Evolutionary conservation across 2,888 invertebrate genomes (phyloP), one percentile per base, ranked within the genome.

Genomic region (Drosophila demipolita): DNA sequence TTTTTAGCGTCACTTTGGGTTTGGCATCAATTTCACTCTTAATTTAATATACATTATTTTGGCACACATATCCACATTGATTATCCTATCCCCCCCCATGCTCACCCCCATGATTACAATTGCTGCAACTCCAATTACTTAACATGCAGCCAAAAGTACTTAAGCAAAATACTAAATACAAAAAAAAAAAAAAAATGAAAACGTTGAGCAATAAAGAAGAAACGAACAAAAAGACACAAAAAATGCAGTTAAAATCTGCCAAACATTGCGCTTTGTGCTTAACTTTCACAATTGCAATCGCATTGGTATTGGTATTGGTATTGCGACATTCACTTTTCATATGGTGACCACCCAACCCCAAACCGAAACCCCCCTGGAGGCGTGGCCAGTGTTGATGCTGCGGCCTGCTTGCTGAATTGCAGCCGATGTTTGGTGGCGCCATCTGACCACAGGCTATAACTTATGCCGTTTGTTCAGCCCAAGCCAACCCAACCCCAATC

Each of bases 311-410:
- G 82, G 78, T 75, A 29, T 29, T 29, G 29, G 29, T 29, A 78
- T 75, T 76, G 80, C 73, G 73, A 81, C 82, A 79, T 82, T 81
- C 81, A 82, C 81, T 81, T 81, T 81, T 82, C 76, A 81, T 82
- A 67, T 80, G 70, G 40, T 50, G 12, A 40, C 32, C 40, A 40
- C 20, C 40, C 11, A 17, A 15, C 11, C 40, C 29, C 29, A 29
- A 29, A 0, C 0, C 5, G 3, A 26, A 26, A 1, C 26, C 26
- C 26, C 26, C 26, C 26, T 29, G 29, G 29, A 29, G 67, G 67
- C 67, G 67, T 54, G 54, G 54, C 54, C n/a, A 35, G 11, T 53
- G 53, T 12, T 35, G 57, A 33, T 53, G 71, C 54, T 52, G 53
- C 29, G 23, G 61, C 5, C 32, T 57, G 57, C 32, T 20, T 32